phyloP scores from a whole-genome alignment of 2,888 invertebrate species.

The Hyposoter didymator region DNA sequence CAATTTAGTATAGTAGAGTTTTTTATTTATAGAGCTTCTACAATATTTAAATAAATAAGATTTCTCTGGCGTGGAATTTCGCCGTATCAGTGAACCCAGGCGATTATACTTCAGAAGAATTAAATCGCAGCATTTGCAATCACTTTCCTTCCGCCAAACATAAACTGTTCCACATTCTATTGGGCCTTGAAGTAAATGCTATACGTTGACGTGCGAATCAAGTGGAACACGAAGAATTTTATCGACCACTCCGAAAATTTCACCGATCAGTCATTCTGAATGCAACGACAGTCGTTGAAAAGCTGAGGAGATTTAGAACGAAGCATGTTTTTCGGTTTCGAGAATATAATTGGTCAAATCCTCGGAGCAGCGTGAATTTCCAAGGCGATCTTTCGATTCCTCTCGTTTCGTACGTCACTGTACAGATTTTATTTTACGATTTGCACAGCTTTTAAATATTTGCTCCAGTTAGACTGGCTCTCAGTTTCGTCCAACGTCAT shows the following conservation, averaged over 20 bases:
- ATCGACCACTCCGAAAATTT: too few species aligned
- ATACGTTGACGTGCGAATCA: neutral
- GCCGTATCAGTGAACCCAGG: neutral
- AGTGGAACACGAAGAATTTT: too few species aligned
- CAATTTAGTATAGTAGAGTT: too few species aligned
- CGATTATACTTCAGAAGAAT: neutral
- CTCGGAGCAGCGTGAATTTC: neutral
- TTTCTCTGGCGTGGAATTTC: neutral
- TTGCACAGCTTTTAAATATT: slow-evolving; percentile 9
- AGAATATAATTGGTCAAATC: neutral
- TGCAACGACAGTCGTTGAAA: neutral
- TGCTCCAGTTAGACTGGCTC: slow-evolving; percentile 14
- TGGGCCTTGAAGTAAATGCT: neutral
- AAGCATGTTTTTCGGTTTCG: neutral
- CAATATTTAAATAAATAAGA: neutral
- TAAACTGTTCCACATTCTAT: neutral
- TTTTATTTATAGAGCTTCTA: neutral
- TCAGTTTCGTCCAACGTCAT: slow-evolving; percentile 11
- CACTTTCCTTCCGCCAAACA: neutral
- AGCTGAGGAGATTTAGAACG: neutral
- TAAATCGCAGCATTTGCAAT: neutral
- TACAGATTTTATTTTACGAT: neutral
- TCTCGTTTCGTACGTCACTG: neutral
- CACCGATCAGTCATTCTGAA: neutral
- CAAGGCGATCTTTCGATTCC: too few species aligned